These are phyloP conservation scores for Rhombomys opimus DNA, from an alignment of 2,113 vertebrate genomes.

Conservation along the genomic window DNA sequence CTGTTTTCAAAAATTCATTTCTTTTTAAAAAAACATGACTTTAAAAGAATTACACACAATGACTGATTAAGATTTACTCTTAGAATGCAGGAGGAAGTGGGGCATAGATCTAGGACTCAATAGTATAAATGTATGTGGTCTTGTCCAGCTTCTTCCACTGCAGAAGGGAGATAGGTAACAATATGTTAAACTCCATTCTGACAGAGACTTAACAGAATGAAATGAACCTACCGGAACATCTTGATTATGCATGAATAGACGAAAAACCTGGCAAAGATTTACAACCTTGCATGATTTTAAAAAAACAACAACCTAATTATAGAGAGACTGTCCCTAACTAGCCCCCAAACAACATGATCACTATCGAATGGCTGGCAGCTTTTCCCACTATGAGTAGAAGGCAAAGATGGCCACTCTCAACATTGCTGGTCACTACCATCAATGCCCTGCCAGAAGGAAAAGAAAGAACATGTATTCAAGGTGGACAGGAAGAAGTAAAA, in stretches of 20 bases:
- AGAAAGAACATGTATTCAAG: background rate
- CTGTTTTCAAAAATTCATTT: background rate
- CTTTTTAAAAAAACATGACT: background rate
- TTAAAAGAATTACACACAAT: constrained; percentile 16
- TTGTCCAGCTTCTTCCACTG: background rate
- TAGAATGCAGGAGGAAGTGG: background rate
- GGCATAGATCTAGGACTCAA: background rate
- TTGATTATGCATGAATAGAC: background rate
- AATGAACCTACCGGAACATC: background rate
- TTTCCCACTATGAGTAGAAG: background rate
- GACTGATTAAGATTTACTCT: background rate
- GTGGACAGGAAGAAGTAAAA: background rate
- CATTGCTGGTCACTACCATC: background rate
- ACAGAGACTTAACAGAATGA: background rate
- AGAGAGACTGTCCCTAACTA: background rate
- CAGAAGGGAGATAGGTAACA: background rate
- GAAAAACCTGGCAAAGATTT: background rate
- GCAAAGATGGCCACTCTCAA: background rate
- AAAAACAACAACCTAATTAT: background rate
- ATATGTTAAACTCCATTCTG: background rate
- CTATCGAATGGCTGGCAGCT: background rate
- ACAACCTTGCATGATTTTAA: background rate
- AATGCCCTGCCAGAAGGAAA: background rate
- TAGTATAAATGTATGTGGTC: background rate
- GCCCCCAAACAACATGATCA: background rate